Conservation (phyloP, 53 echinoderm and acorn worm species). For the Paelopatides confundens region DNA sequence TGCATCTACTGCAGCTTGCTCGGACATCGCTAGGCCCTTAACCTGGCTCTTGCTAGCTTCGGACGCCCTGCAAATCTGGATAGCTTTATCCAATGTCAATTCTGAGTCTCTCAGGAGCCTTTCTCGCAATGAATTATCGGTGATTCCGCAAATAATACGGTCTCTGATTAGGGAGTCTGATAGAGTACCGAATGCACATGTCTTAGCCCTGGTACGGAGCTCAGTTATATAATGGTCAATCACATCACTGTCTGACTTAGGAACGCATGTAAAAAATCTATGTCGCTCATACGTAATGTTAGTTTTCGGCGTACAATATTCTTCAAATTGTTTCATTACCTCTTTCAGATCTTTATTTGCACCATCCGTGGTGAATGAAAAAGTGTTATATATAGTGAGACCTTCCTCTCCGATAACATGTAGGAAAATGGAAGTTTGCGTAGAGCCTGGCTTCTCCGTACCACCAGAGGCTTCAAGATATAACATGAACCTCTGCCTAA, state of each 20-base stretch:
- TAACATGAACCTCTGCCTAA: slow-evolving; percentile 54
- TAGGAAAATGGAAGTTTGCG: slow-evolving; percentile 42
- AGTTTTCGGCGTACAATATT: slow-evolving; percentile 65
- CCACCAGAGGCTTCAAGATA: slow-evolving; percentile 47
- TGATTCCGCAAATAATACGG: neutral
- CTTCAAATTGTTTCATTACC: slow-evolving; percentile 48
- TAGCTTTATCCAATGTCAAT: neutral
- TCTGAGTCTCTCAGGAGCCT: neutral
- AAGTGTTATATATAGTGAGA: slow-evolving; percentile 65
- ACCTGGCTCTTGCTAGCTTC: neutral
- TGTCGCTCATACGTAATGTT: slow-evolving; percentile 50
- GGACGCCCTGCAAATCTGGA: neutral
- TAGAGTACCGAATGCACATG: neutral
- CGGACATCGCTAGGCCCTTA: no score
- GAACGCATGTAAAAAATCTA: no score
- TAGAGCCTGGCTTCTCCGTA: slow-evolving; percentile 9
- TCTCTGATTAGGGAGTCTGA: neutral
- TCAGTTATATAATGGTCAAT: neutral
- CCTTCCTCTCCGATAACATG: slow-evolving; percentile 51
- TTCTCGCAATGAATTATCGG: neutral
- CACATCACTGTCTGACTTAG: no score
- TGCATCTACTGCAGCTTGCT: no score
- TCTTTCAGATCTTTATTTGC: slow-evolving; percentile 43
- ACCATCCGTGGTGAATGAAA: slow-evolving; percentile 35
- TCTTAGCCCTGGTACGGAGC: neutral